These are phyloP conservation scores for Atta texana DNA, from an alignment of 1,140 invertebrate genomes.

Conservation along the genomic window DNA sequence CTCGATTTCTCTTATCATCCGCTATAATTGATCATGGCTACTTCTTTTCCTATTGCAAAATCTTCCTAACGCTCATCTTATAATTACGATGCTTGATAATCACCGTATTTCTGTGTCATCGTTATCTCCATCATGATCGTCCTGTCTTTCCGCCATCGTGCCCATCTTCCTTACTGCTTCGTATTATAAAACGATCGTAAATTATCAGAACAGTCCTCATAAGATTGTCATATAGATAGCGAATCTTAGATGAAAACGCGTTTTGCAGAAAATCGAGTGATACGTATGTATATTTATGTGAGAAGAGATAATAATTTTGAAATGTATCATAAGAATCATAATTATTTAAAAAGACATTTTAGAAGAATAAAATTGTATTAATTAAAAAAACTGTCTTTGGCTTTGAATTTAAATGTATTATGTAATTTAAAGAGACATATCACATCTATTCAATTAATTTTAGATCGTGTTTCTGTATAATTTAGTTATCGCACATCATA, in stretches of 20 bases:
- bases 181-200: slow-evolving; percentile 1
- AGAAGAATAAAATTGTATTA: background rate
- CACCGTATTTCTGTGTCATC: background rate
- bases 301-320: background rate
- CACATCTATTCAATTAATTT: slow-evolving; percentile 15
- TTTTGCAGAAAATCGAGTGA: slow-evolving; percentile 14
- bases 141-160: slow-evolving; percentile 1
- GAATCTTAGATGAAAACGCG: background rate
- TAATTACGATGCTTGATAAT: slow-evolving; percentile 51
- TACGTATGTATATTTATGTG: background rate
- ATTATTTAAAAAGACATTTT: background rate
- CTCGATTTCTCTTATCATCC: slow-evolving; percentile 53
- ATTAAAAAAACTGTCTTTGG: background rate
- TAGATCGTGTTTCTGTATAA: background rate
- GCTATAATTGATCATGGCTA: slow-evolving; percentile 13
- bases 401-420: background rate
- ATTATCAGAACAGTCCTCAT: slow-evolving; percentile 37
- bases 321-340: background rate
- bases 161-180: background rate
- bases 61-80: background rate
- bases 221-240: background rate
- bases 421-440: background rate
- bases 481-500: slow-evolving; percentile 27
- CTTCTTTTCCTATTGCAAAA: slow-evolving; percentile 1
- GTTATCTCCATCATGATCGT: slow-evolving; percentile 14